Percentiles rank a stretch among this genome's conserved stretches.
These are phyloP conservation scores for Clanis bilineata DNA, from an alignment of 2,888 invertebrate genomes.

Conservation along the genomic window DNA sequence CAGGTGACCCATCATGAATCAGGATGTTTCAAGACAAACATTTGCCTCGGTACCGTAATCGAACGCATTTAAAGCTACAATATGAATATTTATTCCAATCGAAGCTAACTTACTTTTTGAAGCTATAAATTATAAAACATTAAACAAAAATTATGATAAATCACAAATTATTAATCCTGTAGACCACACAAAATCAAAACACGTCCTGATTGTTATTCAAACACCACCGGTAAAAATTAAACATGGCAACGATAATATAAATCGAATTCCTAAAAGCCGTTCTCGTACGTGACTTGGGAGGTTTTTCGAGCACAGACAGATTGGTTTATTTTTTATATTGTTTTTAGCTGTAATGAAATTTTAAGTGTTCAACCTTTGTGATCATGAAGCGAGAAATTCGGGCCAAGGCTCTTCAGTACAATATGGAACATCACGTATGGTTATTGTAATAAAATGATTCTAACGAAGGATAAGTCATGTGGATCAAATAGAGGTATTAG, in stretches of 20 bases:
- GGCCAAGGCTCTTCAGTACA: slow-evolving; percentile 12
- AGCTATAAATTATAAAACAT: no score
- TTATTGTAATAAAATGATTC: background rate
- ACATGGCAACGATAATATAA: background rate
- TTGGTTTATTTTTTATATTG: slow-evolving; percentile 6
- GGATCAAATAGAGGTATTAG: no score
- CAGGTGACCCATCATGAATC: no score
- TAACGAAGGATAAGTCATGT: background rate
- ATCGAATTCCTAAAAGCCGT: slow-evolving; percentile 1
- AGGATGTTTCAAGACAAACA: no score
- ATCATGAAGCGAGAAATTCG: slow-evolving; percentile 16
- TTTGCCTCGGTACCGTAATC: no score
- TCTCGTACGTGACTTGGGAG: background rate
- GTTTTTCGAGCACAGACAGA: background rate
- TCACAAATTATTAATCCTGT: background rate
- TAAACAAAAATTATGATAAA: background rate
- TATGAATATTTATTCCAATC: background rate
- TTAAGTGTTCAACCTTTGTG: slow-evolving; percentile 12
- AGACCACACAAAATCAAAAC: slow-evolving; percentile 6
- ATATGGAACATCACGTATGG: slow-evolving; percentile 16
- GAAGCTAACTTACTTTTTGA: background rate
- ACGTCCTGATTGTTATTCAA: background rate
- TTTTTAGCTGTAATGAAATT: slow-evolving; percentile 10
- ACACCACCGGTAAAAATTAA: background rate
- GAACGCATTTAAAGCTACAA: no score